Percentiles rank a stretch among this genome's conserved stretches.
Evolutionary conservation across 2,888 invertebrate genomes (phyloP).

Genomic region (Aleiodes testaceus): DNA sequence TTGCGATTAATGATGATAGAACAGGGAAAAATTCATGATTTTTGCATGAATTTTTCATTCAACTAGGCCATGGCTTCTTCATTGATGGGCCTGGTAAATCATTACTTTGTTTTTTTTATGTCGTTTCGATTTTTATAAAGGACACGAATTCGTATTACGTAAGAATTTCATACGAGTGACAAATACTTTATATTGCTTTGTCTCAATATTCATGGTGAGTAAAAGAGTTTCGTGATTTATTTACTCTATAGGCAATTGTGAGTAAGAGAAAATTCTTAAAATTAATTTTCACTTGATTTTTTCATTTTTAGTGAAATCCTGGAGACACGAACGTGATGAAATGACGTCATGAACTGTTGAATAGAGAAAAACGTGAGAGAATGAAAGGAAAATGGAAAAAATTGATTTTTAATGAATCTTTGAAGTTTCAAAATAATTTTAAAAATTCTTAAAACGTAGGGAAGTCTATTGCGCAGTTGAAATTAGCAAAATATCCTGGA

Average conservation of each 20-base stretch:
- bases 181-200: conserved; percentile 32
- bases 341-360: no score
- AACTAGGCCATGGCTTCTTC: conserved; percentile 51
- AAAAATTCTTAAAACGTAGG: background rate
- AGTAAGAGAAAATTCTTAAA: background rate
- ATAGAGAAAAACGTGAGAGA: no score
- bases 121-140: conserved; percentile 36
- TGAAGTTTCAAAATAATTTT: conserved; percentile 1
- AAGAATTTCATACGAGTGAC: conserved; percentile 27
- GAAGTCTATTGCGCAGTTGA: background rate
- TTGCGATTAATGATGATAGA: conserved; percentile 17
- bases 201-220: conserved; percentile 27
- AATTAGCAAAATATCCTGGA: background rate
- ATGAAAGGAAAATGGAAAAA: no score
- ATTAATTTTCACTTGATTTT: no score
- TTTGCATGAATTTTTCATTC: conserved; percentile 37
- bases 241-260: background rate
- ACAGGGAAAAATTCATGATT: conserved; percentile 23
- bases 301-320: no score
- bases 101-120: conserved; percentile 25
- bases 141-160: conserved; percentile 29
- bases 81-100: conserved; percentile 31
- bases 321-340: no score
- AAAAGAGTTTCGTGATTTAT: conserved; percentile 12
- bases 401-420: background rate